A percentile compares a stretch with the other conserved stretches of the same genome.
Evolutionary conservation across 2,888 invertebrate genomes (phyloP).

Genomic region (Druceiella hillmani): DNA sequence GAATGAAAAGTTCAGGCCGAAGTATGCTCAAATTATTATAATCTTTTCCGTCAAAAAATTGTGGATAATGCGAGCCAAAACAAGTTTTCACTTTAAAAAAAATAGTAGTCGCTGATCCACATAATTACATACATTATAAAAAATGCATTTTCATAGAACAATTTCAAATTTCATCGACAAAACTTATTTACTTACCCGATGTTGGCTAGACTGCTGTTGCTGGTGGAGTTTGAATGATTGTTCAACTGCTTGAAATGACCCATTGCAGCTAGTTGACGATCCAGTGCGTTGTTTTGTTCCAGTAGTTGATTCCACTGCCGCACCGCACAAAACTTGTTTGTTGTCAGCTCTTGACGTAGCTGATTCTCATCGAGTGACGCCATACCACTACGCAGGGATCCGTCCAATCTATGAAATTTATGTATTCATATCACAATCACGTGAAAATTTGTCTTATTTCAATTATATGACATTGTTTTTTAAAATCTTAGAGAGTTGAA

Average conservation of each 20-base stretch:
- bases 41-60: too few species aligned
- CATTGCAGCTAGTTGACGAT: slow-evolving; percentile 44
- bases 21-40: too few species aligned
- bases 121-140: too few species aligned
- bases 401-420: slow-evolving; percentile 40
- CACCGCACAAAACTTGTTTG: slow-evolving; percentile 38
- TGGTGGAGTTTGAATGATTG: slow-evolving; percentile 40
- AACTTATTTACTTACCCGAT: slow-evolving; percentile 37
- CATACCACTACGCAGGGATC: slow-evolving; percentile 45
- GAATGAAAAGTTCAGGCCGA: too few species aligned
- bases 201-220: slow-evolving; percentile 46
- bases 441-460: too few species aligned
- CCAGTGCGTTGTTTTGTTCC: slow-evolving; percentile 44
- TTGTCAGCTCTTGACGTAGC: slow-evolving; percentile 42
- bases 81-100: too few species aligned
- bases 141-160: background rate
- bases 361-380: slow-evolving; percentile 48
- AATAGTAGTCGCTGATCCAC: too few species aligned
- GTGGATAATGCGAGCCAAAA: too few species aligned
- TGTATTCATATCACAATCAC: too few species aligned
- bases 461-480: too few species aligned
- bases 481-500: too few species aligned
- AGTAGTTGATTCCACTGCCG: slow-evolving; percentile 47
- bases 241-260: slow-evolving; percentile 36
- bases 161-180: background rate